Evolutionary conservation across 2,888 invertebrate genomes (phyloP).

Genomic region (Diarsia mendica): DNA sequence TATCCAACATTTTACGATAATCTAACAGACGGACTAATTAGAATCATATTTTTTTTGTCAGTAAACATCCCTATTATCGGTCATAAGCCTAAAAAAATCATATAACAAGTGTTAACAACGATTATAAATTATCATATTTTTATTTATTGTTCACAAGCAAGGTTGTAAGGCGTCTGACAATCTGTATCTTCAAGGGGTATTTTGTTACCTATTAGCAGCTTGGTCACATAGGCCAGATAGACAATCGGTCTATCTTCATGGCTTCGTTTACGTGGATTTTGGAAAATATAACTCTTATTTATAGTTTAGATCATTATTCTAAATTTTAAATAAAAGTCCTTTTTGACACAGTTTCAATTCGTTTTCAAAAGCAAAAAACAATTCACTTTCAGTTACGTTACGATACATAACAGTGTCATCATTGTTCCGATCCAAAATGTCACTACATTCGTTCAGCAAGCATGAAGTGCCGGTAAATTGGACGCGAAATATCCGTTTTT

Average conservation of each 20-base stretch:
- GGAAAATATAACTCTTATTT: neutral
- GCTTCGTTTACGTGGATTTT: neutral
- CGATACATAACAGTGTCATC: conserved; percentile 17
- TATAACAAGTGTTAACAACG: too few relatives aligned
- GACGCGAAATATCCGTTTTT: conserved; percentile 63
- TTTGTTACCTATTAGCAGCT: neutral
- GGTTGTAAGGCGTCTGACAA: too few relatives aligned
- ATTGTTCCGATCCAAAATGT: conserved; percentile 38
- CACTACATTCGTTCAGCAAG: conserved; percentile 43
- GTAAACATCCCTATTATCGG: too few relatives aligned
- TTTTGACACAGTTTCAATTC: neutral
- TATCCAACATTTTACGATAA: too few relatives aligned
- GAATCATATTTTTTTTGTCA: too few relatives aligned
- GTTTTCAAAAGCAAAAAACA: neutral
- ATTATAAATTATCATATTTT: neutral
- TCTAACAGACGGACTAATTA: too few relatives aligned
- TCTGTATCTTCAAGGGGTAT: neutral
- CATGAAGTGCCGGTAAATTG: conserved; percentile 59
- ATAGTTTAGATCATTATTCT: too few relatives aligned
- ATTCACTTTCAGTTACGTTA: neutral
- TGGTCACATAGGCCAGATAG: neutral
- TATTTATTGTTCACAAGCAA: neutral
- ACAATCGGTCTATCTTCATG: neutral
- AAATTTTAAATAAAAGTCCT: neutral
- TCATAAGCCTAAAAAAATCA: too few relatives aligned